phyloP scores from a whole-genome alignment of 2,113 vertebrate species.

The Rhabdomys dilectus region DNA sequence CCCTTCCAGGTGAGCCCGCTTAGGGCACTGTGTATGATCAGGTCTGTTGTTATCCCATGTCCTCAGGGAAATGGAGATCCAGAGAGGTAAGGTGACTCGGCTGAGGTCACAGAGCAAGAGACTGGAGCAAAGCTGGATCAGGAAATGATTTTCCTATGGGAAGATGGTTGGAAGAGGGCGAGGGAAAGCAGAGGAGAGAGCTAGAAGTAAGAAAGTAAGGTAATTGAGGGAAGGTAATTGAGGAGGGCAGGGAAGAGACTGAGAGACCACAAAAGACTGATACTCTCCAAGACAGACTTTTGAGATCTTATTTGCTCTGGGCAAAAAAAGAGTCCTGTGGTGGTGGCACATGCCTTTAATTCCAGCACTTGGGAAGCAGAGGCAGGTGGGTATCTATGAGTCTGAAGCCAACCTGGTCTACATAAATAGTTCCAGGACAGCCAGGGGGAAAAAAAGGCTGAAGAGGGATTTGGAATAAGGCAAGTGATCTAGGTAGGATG shows the following conservation, averaged over 20 bases:
- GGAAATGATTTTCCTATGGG: constrained; percentile 4
- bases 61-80: constrained; percentile 1
- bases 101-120: neutral
- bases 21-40: neutral
- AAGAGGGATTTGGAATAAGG: neutral
- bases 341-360: neutral
- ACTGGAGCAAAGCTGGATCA: neutral
- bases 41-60: neutral
- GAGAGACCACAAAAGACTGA: neutral
- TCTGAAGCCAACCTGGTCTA: neutral
- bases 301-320: constrained; percentile 17
- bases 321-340: neutral
- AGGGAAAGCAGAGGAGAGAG: neutral
- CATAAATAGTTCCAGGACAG: neutral
- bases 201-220: neutral
- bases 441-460: neutral
- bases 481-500: neutral
- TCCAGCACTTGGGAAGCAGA: neutral
- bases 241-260: neutral
- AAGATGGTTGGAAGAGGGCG: neutral
- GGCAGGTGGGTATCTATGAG: neutral
- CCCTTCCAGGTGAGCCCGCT: constrained; percentile 9
- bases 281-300: neutral
- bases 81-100: constrained; percentile 17
- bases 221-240: too few species aligned